phyloP scores from a whole-genome alignment of 2,113 vertebrate genomes.

The Recurvirostra avosetta region DNA sequence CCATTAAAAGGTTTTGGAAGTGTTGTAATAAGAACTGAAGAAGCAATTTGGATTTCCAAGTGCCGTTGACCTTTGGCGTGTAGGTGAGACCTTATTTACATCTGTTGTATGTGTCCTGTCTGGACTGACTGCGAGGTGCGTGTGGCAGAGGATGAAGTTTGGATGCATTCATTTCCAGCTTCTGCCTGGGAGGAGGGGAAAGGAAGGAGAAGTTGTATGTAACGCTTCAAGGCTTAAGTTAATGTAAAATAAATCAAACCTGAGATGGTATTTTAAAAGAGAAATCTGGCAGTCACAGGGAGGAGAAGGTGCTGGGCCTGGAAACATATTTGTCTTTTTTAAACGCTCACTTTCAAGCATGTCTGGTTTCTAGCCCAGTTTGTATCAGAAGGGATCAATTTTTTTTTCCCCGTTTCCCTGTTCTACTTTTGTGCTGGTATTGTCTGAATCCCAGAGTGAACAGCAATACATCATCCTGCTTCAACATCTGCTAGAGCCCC shows the following conservation, averaged over 20 bases:
- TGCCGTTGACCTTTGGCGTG: neutral
- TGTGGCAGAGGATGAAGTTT: neutral
- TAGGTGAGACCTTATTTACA: neutral
- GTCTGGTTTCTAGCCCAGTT: conserved; percentile 70
- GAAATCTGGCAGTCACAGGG: conserved; percentile 16
- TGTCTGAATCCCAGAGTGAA: conserved; percentile 83
- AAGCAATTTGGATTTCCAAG: neutral
- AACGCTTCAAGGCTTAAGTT: neutral
- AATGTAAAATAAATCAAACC: conserved; percentile 51
- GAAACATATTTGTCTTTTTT: conserved; percentile 67
- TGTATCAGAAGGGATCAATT: conserved; percentile 74
- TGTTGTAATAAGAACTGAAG: neutral
- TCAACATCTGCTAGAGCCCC: conserved; percentile 83
- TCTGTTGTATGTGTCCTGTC: neutral
- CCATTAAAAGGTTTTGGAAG: neutral
- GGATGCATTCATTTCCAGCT: neutral
- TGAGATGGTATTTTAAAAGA: conserved; percentile 44
- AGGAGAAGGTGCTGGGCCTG: conserved; percentile 31
- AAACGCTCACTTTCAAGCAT: conserved; percentile 66
- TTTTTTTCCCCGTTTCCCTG: conserved; percentile 66
- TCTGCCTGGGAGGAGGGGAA: neutral
- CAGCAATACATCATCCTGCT: conserved; percentile 82
- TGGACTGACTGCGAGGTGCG: neutral
- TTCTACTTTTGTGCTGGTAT: conserved; percentile 76
- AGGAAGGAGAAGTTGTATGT: neutral